Conservation (phyloP, 2,113 vertebrate species). For the Salvator merianae region DNA sequence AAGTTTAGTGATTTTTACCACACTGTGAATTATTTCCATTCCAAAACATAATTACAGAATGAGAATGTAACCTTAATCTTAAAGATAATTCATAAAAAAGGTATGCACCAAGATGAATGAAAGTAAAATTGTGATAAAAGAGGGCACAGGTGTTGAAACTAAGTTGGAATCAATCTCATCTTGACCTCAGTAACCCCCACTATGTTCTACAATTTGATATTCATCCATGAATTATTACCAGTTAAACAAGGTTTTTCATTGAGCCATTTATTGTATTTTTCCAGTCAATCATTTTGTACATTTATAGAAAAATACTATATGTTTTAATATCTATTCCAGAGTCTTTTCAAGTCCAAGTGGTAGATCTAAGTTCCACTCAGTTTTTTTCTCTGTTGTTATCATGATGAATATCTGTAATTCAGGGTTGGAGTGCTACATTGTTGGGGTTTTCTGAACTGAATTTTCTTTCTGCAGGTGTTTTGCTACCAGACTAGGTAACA, state of each 20-base stretch:
- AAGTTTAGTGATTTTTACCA: background rate
- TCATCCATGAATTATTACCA: background rate
- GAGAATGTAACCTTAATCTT: background rate
- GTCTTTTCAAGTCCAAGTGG: background rate
- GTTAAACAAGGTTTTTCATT: background rate
- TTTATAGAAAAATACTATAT: background rate
- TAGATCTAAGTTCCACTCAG: background rate
- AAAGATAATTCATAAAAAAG: background rate
- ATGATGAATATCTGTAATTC: too few species aligned
- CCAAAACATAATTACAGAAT: background rate
- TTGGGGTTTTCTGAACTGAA: too few species aligned
- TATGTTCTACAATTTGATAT: background rate
- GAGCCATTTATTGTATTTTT: background rate
- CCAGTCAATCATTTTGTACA: background rate
- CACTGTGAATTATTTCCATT: background rate
- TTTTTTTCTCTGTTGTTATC: too few species aligned
- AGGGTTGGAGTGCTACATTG: too few species aligned
- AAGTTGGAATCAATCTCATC: background rate
- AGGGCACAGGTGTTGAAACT: background rate
- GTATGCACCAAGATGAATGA: background rate
- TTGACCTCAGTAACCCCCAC: background rate
- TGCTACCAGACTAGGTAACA: too few species aligned
- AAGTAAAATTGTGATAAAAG: background rate
- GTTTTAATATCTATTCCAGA: background rate
- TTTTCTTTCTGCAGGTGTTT: too few species aligned